phyloP scores from a whole-genome alignment of 2,888 invertebrate genomes.

The Buathra laborator region DNA sequence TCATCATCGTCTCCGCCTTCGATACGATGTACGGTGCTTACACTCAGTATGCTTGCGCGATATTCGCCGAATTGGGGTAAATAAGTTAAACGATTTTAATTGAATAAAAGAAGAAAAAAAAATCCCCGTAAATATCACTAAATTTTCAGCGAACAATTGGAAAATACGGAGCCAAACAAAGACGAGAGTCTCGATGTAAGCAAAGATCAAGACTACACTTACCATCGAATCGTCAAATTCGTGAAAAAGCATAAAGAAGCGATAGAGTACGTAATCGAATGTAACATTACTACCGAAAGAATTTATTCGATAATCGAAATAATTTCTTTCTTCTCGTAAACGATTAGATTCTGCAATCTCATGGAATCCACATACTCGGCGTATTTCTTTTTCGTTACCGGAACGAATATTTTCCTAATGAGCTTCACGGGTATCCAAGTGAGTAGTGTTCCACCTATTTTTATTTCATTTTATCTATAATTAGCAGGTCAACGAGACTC shows the following conservation, averaged over 20 bases:
- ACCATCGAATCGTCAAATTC: slow-evolving; percentile 42
- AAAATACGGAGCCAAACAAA: slow-evolving; percentile 1
- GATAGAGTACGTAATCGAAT: slow-evolving; percentile 46
- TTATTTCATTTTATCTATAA: not conserved
- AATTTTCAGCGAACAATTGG: slow-evolving; percentile 43
- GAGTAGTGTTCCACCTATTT: not conserved
- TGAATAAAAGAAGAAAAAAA: not conserved
- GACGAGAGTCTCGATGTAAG: slow-evolving; percentile 7
- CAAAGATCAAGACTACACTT: slow-evolving; percentile 30
- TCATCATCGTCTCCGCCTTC: slow-evolving; percentile 39
- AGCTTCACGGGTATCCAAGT: slow-evolving; percentile 62
- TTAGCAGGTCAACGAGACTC: no score
- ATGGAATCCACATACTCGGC: slow-evolving; percentile 55
- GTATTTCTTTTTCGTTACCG: slow-evolving; percentile 50
- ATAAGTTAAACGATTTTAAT: not conserved
- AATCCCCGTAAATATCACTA: not conserved
- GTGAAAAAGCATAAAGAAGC: slow-evolving; percentile 53
- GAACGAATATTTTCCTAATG: slow-evolving; percentile 57
- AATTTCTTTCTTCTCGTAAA: not conserved
- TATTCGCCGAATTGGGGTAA: slow-evolving; percentile 58
- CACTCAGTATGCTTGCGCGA: slow-evolving; percentile 52
- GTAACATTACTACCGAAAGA: not conserved
- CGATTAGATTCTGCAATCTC: slow-evolving; percentile 46
- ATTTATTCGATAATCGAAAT: not conserved
- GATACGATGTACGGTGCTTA: slow-evolving; percentile 57